These are phyloP conservation scores for Sabellastarte sp. DNA, from an alignment of 2,888 invertebrate species.

Conservation along the genomic window DNA sequence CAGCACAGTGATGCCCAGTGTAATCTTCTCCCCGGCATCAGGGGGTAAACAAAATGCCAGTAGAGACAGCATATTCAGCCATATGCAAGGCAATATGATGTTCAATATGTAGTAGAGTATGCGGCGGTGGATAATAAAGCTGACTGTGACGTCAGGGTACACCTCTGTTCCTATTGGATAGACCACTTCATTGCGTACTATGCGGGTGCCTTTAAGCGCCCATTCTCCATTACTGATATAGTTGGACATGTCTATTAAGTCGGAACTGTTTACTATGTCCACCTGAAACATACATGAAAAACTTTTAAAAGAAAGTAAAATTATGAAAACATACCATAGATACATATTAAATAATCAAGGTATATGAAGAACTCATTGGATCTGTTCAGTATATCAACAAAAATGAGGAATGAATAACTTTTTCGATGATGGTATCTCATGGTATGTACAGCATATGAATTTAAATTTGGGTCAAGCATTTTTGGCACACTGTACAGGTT, in stretches of 20 bases:
- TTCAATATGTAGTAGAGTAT: slow-evolving; percentile 57
- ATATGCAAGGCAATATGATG: slow-evolving; percentile 60
- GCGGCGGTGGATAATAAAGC: slow-evolving; percentile 60
- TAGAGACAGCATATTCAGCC: slow-evolving; percentile 60
- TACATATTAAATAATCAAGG: no score
- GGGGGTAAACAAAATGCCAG: slow-evolving; percentile 61
- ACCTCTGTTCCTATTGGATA: slow-evolving; percentile 47
- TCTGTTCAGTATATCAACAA: no score
- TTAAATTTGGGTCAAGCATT: no score
- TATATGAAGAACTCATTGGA: no score
- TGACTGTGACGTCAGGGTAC: slow-evolving; percentile 60
- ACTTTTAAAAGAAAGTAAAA: no score
- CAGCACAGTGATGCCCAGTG: slow-evolving; percentile 61
- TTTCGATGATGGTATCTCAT: no score
- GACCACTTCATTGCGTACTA: slow-evolving; percentile 43
- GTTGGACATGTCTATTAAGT: slow-evolving; percentile 40
- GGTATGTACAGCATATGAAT: no score
- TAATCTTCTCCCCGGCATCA: slow-evolving; percentile 61
- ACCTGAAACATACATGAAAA: slow-evolving; percentile 42
- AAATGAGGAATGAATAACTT: no score
- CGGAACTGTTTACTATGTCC: slow-evolving; percentile 57
- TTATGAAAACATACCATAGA: no score
- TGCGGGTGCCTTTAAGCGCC: slow-evolving; percentile 41
- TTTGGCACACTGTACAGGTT: no score
- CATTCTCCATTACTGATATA: slow-evolving; percentile 55